Conservation (phyloP, 2,888 invertebrate genomes). For the Augiades crinisus region DNA sequence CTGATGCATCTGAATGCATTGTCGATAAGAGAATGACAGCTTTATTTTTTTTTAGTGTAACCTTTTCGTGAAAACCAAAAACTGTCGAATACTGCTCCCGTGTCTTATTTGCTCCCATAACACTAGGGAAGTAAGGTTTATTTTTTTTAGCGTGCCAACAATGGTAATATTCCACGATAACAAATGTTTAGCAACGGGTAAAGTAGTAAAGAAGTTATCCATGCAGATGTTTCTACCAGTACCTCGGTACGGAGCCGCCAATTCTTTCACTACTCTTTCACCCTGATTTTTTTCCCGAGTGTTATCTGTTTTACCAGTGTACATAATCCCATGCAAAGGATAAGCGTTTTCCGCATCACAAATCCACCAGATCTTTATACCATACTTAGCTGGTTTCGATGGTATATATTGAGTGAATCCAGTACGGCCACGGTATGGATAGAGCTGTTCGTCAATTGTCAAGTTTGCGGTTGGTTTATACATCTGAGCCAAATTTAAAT, state of each 20-base stretch:
- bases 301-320: slow-evolving; percentile 27
- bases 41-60: no score
- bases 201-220: slow-evolving; percentile 13
- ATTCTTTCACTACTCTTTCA: slow-evolving; percentile 22
- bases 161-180: slow-evolving; percentile 23
- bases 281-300: slow-evolving; percentile 25
- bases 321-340: slow-evolving; percentile 5
- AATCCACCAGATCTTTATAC: slow-evolving; percentile 18
- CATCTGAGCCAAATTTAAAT: neutral
- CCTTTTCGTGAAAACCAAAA: no score
- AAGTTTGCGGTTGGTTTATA: slow-evolving; percentile 11
- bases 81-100: no score
- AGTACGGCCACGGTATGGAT: slow-evolving; percentile 11
- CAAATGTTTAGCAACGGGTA: slow-evolving; percentile 15
- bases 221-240: slow-evolving; percentile 16
- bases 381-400: slow-evolving; percentile 14
- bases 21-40: no score
- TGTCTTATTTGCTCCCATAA: no score
- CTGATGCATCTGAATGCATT: no score
- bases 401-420: slow-evolving; percentile 18
- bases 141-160: slow-evolving; percentile 19
- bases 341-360: slow-evolving; percentile 20
- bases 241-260: slow-evolving; percentile 25
- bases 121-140: no score
- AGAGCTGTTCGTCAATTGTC: slow-evolving; percentile 12